These are phyloP conservation scores for Acronicta leporina DNA, from an alignment of 2,888 invertebrate species.

Conservation along the genomic window DNA sequence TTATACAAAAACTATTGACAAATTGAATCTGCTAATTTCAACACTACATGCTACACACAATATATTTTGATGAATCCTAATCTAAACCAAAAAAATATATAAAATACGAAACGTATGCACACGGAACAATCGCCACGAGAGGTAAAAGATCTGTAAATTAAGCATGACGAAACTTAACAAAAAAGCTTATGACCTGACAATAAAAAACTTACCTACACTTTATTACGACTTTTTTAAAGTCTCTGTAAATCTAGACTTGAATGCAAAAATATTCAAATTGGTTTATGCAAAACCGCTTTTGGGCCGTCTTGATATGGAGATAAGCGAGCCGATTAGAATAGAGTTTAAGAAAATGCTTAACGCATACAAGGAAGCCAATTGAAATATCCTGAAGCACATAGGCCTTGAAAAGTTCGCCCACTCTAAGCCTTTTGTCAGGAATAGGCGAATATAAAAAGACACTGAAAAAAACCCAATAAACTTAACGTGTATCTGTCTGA, in stretches of 20 bases:
- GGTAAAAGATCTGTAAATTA: conserved; percentile 65
- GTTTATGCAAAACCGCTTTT: conserved; percentile 63
- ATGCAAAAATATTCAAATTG: conserved; percentile 69
- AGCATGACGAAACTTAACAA: conserved; percentile 60
- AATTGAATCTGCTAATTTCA: conserved; percentile 78
- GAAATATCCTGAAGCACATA: conserved; percentile 79
- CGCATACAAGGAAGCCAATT: conserved; percentile 56
- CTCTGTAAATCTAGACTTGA: conserved; percentile 62
- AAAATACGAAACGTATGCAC: conserved; percentile 62
- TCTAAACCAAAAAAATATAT: conserved; percentile 57
- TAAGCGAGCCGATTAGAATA: conserved; percentile 49
- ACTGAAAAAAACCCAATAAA: conserved; percentile 72
- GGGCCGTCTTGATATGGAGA: conserved; percentile 47
- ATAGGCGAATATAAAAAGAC: conserved; percentile 66
- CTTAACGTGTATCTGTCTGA: conserved; percentile 68
- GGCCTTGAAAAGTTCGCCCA: conserved; percentile 85
- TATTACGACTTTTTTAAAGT: conserved; percentile 62
- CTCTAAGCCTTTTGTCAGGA: conserved; percentile 77
- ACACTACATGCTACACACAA: conserved; percentile 63
- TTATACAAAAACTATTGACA: conserved; percentile 78
- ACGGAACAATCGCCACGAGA: conserved; percentile 64
- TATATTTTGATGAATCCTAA: conserved; percentile 62
- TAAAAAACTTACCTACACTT: conserved; percentile 65
- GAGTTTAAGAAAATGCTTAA: conserved; percentile 47
- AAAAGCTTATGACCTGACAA: conserved; percentile 58